Conservation (phyloP, 2,888 invertebrate species). For the Macrophya annulata region DNA sequence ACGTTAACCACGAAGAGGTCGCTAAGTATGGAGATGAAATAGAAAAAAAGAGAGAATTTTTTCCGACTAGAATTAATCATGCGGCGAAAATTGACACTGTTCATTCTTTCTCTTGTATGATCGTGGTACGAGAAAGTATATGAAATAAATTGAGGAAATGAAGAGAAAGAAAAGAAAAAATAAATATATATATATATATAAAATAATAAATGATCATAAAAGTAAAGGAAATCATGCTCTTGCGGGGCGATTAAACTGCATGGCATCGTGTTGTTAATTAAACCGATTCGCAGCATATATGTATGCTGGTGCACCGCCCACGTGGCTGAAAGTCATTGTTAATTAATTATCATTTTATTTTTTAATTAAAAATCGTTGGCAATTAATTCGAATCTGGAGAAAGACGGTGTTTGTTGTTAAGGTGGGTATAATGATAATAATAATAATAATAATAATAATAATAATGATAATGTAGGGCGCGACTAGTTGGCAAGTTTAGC, state of each 20-base stretch:
- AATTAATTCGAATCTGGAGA: background rate
- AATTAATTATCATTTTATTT: background rate
- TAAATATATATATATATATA: too few relatives aligned
- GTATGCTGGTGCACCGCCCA: background rate
- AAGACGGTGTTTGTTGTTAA: background rate
- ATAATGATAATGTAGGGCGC: background rate
- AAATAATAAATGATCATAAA: too few relatives aligned
- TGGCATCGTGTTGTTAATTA: constrained; percentile 23
- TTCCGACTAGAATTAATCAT: too few relatives aligned
- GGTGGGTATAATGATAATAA: background rate
- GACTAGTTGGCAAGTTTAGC: background rate
- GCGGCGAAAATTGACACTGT: background rate
- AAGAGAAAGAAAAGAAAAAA: background rate
- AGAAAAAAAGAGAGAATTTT: too few relatives aligned
- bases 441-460: too few relatives aligned
- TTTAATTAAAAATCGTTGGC: constrained; percentile 6
- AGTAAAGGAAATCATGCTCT: background rate
- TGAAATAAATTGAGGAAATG: background rate
- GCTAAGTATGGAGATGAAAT: too few relatives aligned
- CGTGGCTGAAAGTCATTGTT: background rate
- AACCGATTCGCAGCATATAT: background rate
- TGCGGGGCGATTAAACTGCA: constrained; percentile 3
- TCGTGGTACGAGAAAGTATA: background rate
- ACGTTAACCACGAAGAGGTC: constrained; percentile 60
- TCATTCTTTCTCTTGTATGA: background rate